Evolutionary conservation across 1,140 invertebrate species (phyloP).

Genomic region (Drosophila ohnishii): DNA sequence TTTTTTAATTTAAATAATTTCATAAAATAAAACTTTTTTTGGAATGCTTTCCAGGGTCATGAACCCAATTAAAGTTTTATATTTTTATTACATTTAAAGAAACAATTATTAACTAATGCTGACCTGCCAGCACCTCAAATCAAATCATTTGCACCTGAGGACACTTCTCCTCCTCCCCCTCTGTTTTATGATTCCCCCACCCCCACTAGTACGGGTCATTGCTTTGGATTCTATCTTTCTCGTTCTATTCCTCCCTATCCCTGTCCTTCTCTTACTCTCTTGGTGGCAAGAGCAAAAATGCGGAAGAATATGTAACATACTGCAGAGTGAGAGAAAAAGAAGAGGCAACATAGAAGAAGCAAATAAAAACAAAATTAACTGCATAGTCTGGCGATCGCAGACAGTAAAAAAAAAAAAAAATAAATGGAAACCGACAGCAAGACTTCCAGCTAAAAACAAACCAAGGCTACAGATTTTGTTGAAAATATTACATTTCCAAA

Average conservation of each 20-base stretch:
- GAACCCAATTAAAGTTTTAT: neutral
- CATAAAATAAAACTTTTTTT: neutral
- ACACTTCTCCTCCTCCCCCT: neutral
- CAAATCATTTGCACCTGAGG: slow-evolving; percentile 25
- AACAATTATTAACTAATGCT: neutral
- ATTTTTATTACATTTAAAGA: neutral
- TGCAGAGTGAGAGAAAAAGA: slow-evolving; percentile 32
- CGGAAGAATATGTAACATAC: slow-evolving; percentile 50
- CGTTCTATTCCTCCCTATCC: neutral
- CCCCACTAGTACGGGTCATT: slow-evolving; percentile 25
- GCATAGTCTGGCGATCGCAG: slow-evolving; percentile 39
- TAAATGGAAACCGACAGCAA: neutral
- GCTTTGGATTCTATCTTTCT: slow-evolving; percentile 25
- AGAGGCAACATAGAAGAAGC: slow-evolving; percentile 18
- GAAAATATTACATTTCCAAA: neutral
- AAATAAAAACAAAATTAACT: slow-evolving; percentile 34
- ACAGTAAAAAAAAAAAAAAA: slow-evolving; percentile 7
- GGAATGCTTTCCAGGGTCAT: neutral
- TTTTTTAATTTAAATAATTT: neutral
- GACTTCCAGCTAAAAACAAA: slow-evolving; percentile 8
- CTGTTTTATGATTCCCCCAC: neutral
- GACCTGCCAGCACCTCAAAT: neutral
- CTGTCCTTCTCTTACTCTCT: neutral
- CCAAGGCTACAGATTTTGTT: neutral
- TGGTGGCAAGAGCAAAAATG: slow-evolving; percentile 36